Conservation (phyloP, 2,797 vertebrate species). For the Okamejei kenojei region DNA sequence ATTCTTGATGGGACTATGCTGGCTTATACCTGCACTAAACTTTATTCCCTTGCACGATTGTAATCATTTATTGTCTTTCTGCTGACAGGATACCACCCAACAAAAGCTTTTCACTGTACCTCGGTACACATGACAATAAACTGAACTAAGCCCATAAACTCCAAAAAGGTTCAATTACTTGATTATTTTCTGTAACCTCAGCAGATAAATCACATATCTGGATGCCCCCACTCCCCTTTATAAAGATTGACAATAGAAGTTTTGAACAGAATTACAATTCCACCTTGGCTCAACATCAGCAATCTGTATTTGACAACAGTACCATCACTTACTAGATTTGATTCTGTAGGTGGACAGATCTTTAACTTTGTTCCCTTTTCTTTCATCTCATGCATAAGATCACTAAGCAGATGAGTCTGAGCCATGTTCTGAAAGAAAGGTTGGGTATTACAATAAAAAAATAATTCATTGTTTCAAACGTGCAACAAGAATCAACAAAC, state of each 20-base stretch:
- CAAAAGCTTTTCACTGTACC: too few species aligned
- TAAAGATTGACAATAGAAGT: not conserved
- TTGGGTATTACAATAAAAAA: not conserved
- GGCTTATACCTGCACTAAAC: too few species aligned
- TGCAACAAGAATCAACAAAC: not conserved
- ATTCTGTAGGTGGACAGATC: constrained; percentile 71
- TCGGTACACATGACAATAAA: too few species aligned
- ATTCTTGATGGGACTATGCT: too few species aligned
- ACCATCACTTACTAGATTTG: constrained; percentile 66
- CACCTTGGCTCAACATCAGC: not conserved
- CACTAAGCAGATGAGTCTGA: constrained; percentile 88
- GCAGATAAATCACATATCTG: not conserved
- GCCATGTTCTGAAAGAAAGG: constrained; percentile 75
- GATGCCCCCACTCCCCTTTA: too few species aligned
- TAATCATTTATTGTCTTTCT: too few species aligned
- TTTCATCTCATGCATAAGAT: constrained; percentile 84
- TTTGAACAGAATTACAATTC: not conserved
- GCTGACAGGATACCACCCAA: too few species aligned
- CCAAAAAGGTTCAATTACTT: not conserved
- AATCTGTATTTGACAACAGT: not conserved
- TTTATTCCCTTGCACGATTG: too few species aligned
- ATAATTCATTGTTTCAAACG: not conserved
- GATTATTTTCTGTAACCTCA: not conserved
- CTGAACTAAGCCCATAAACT: not conserved
- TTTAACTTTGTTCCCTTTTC: constrained; percentile 84